Percentiles rank a stretch among this genome's conserved stretches.
These are phyloP conservation scores for Liposcelis brunnea DNA, from an alignment of 2,888 invertebrate species.

Conservation along the genomic window DNA sequence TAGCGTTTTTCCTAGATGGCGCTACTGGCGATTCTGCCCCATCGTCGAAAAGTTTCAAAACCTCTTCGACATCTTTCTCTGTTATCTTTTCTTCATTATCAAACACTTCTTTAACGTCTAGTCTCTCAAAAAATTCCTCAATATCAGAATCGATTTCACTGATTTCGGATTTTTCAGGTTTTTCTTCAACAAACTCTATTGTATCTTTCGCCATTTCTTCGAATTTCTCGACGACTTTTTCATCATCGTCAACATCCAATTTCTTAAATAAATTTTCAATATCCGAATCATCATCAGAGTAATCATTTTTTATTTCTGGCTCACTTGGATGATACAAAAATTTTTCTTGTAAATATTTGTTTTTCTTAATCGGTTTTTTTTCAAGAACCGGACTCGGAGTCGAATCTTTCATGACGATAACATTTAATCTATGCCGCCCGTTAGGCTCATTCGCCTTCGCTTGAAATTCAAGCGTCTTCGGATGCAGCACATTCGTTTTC, in stretches of 20 bases:
- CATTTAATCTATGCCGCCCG: constrained; percentile 1
- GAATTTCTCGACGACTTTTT: background rate
- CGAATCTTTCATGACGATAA: background rate
- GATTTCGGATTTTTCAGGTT: background rate
- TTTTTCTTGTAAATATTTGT: constrained; percentile 3
- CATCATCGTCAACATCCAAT: background rate
- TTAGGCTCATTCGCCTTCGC: background rate
- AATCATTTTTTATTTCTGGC: background rate
- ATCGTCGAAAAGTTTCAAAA: constrained; percentile 6
- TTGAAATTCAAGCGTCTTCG: constrained; percentile 4
- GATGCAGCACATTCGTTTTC: constrained; percentile 3
- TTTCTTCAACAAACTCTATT: background rate
- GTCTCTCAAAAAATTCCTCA: background rate
- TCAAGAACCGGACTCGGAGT: no score
- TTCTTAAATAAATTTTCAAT: background rate
- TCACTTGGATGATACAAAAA: background rate
- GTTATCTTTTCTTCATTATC: background rate
- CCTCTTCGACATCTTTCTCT: background rate
- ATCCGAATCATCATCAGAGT: background rate
- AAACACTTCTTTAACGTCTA: background rate
- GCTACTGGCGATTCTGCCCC: background rate
- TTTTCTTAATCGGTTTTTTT: background rate
- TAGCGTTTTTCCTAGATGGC: background rate
- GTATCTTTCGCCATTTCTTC: background rate
- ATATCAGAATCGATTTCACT: background rate